Conservation (phyloP, 30 jellyfish, hydroid and myxozoan genomes). For the Turritopsis rubra region DNA sequence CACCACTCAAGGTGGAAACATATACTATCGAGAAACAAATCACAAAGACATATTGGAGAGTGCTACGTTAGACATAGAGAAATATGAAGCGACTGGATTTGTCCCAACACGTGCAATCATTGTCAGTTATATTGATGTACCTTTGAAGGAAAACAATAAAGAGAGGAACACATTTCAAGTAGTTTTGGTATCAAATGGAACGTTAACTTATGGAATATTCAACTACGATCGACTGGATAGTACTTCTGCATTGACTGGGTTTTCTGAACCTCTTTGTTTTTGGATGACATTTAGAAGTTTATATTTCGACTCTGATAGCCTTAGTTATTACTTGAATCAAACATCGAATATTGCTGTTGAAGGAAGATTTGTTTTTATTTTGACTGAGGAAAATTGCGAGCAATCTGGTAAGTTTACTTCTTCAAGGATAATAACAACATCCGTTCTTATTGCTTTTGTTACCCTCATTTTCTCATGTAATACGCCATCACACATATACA, state of each 20-base stretch:
- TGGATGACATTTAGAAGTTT: neutral
- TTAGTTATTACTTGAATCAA: neutral
- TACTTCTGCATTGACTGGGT: neutral
- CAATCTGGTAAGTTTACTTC: no score
- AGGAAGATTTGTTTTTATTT: neutral
- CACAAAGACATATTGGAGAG: neutral
- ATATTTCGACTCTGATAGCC: neutral
- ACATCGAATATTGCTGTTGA: neutral
- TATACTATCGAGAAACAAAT: neutral
- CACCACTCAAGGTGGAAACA: neutral
- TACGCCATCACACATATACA: no score
- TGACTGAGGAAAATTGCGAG: neutral
- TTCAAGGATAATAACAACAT: no score
- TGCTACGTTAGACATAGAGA: no score
- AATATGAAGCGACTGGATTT: neutral
- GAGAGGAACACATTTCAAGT: neutral
- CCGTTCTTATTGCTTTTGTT: no score
- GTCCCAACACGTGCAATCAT: neutral
- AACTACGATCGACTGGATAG: neutral
- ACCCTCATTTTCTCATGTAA: no score
- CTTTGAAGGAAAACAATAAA: neutral
- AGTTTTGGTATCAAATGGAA: neutral
- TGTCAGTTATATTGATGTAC: neutral
- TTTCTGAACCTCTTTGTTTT: neutral
- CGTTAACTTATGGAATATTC: neutral